Base-by-base conservation (phyloP, 2,797 vertebrate species). In the Tenualosa ilisha region DNA sequence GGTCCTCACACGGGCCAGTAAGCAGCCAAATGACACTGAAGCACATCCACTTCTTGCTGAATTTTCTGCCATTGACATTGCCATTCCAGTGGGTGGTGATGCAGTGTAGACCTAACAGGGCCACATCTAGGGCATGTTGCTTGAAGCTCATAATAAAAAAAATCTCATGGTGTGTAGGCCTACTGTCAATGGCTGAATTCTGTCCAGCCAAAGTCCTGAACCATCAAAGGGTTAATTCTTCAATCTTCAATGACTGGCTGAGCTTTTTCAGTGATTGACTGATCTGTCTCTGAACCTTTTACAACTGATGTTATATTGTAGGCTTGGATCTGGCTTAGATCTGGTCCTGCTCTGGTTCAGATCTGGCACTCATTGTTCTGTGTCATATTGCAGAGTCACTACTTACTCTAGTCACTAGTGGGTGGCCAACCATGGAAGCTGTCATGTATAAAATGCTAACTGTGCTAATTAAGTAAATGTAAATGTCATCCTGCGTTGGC, bases 1-100 rank as follows among this genome's bases (percentile, higher is more conserved):
- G 87, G 88, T 89, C 43, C 87, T 89, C 86, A 83, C 87, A 91
- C 83, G 89, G 90, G 89, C 61, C 88, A 90, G 89, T 91, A 89
- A 87, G 24, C 63, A 65, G 63, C 61, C 63, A 13, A 31, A 65
- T 26, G 63, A 65, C 9, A 11, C 56, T 3, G 15, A 53, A 24
- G 59, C 24, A 2, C 24, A 65, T 31, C 63, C 63, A 31, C 2
- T 65, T 31, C 12, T 24, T 11, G 22, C n/a, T 24, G 61, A 24
- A 63, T 8, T 26, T 9, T 63, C 24, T 2, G 61, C 1, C 31
- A 63, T 59, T 20, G 20, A 20, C 56, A 59, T 59, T 20, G 20
- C 56, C 56, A 59, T 20, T 46, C 46, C 46, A 4, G 11, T 31
- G n/a, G 4, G 3, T 63, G n/a, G 0, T n/a, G 63, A 12, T 65